Evolutionary conservation across 2,888 invertebrate genomes (phyloP).

Genomic region (Tenodera sinensis): DNA sequence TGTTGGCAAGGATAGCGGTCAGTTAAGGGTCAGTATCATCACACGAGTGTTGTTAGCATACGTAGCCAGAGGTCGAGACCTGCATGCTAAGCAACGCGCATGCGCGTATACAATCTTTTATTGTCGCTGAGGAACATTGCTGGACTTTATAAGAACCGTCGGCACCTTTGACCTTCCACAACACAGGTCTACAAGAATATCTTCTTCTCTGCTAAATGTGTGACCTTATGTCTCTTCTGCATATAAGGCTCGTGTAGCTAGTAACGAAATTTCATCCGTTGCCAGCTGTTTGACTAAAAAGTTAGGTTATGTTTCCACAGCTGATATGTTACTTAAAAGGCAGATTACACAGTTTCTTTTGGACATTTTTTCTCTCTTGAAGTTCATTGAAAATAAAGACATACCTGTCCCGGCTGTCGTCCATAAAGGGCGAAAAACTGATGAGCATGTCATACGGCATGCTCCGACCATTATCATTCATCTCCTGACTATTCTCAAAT

Average conservation of each 20-base stretch:
- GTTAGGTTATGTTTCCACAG: neutral
- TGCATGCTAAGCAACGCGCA: neutral
- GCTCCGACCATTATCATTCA: too few species aligned
- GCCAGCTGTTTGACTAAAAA: neutral
- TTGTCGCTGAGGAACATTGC: neutral
- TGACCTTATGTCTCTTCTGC: neutral
- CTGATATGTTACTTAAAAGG: neutral
- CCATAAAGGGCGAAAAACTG: too few species aligned
- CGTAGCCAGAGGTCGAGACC: neutral
- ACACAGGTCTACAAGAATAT: neutral
- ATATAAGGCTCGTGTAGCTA: neutral
- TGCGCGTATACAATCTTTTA: neutral
- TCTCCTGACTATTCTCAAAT: too few species aligned
- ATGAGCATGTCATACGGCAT: too few species aligned
- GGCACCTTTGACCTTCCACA: neutral
- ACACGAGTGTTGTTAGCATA: neutral
- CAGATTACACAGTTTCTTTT: too few species aligned
- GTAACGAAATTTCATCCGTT: neutral
- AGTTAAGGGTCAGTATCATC: neutral
- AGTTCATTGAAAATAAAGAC: too few species aligned
- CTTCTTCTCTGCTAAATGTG: neutral
- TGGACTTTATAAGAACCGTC: neutral
- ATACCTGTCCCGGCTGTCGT: too few species aligned
- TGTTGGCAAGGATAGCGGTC: neutral
- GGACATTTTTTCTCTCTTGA: too few species aligned